phyloP scores from a whole-genome alignment of 2,888 invertebrate genomes.

The Rhorus exstirpatorius region DNA sequence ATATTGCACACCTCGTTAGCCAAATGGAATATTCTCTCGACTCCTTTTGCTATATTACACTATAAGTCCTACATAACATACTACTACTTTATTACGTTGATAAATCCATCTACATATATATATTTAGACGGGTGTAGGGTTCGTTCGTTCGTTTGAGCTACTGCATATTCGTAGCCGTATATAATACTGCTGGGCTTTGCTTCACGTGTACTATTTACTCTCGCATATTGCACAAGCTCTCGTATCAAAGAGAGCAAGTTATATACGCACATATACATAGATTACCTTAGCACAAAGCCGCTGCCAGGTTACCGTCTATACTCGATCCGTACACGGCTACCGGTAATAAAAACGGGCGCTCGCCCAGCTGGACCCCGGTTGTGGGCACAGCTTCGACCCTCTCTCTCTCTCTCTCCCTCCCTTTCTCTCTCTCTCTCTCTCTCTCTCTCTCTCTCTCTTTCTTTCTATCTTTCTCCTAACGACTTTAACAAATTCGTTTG shows the following conservation, averaged over 20 bases:
- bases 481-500: conserved; percentile 55
- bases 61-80: conserved; percentile 44
- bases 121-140: conserved; percentile 30
- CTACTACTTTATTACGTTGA: conserved; percentile 49
- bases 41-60: conserved; percentile 37
- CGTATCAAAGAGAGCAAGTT: conserved; percentile 42
- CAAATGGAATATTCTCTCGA: conserved; percentile 59
- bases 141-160: conserved; percentile 55
- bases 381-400: conserved; percentile 50
- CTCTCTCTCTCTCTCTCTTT: conserved; percentile 63
- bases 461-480: conserved; percentile 36
- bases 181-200: conserved; percentile 30
- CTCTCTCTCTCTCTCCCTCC: conserved; percentile 37
- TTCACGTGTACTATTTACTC: conserved; percentile 48
- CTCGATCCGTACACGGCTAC: conserved; percentile 65
- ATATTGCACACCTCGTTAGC: conserved; percentile 80
- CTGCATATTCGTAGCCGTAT: conserved; percentile 34
- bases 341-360: conserved; percentile 61
- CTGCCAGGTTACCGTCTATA: conserved; percentile 26
- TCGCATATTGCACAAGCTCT: conserved; percentile 59
- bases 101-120: conserved; percentile 10
- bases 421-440: conserved; percentile 58
- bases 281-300: conserved; percentile 49
- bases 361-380: conserved; percentile 48
- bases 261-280: conserved; percentile 32